Evolutionary conservation across 2,113 vertebrate species (phyloP), one percentile per base, ranked within the genome.

Genomic region (Ophthalmotilapia sp.): DNA sequence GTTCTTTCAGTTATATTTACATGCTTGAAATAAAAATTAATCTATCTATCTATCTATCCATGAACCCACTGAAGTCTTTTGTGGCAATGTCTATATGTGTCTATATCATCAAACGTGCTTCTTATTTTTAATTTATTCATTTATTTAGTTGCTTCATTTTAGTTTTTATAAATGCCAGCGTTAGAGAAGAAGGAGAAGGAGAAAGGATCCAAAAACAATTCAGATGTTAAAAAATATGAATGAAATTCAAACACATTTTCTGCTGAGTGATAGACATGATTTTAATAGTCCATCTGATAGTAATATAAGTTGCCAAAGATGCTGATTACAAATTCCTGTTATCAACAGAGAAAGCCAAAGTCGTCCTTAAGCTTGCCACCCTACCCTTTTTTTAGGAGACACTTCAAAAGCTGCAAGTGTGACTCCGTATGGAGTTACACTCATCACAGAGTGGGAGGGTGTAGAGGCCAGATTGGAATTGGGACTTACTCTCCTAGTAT

Each of bases 401-500:
- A 26, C 23, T 49, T 47, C 42, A 75, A 29, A 75, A 75, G 42
- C 23, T 75, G 42, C 23, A 75, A 75, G 70, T 75, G 42, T 49
- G 14, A 75, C 70, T 75, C 70, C 23, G 2, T 75, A 75, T 75
- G 70, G 70, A 31, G 70, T 7, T 75, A 49, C 70, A 75, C 70
- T 75, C 42, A 49, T 75, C 42, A 49, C 70, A 47, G 15, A 29
- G 70, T 75, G 42, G 42, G 70, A 75, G 15, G 70, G 6, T 49
- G 42, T 75, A 75, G 70, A 47, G 42, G 15, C 70, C 42, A 49
- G 42, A 31, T 75, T 49, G 70, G 70, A 75, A 75, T 19, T 75
- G 23, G 42, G 23, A 49, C 70, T 79, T 85, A 90, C 83, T 93
- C 84, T 92, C 89, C 84, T 83, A 91, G 85, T 88, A 89, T 81